phyloP scores from a whole-genome alignment of 2,113 vertebrate genomes.

The Tupaia chinensis region DNA sequence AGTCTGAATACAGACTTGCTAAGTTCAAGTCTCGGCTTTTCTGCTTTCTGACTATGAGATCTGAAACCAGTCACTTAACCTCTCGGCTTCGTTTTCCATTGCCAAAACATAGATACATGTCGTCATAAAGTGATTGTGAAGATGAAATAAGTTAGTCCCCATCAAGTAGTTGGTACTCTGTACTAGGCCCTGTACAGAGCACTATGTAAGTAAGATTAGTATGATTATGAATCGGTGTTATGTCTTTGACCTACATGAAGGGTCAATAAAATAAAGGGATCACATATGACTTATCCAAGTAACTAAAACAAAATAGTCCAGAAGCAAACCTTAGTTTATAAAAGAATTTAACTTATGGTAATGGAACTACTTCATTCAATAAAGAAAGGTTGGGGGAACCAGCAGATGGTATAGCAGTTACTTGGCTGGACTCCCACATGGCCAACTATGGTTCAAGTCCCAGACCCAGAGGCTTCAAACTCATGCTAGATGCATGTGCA shows the following conservation, averaged over 20 bases:
- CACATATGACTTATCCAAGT: background rate
- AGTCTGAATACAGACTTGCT: background rate
- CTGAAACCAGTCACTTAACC: background rate
- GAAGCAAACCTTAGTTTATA: background rate
- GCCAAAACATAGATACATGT: conserved; percentile 28
- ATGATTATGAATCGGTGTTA: background rate
- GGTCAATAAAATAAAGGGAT: conserved; percentile 34
- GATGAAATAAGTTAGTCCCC: background rate
- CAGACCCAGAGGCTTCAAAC: no score
- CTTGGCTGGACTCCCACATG: no score
- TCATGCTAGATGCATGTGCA: no score
- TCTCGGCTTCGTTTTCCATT: conserved; percentile 22
- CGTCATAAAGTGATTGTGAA: background rate
- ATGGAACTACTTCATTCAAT: background rate
- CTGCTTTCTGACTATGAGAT: background rate
- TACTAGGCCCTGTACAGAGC: background rate
- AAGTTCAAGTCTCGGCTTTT: conserved; percentile 10
- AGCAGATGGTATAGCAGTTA: no score
- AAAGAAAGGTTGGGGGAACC: background rate
- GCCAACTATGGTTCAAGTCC: no score
- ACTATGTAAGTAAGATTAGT: background rate
- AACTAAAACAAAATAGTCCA: conserved; percentile 6
- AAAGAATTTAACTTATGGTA: conserved; percentile 15
- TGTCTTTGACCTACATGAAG: conserved; percentile 19
- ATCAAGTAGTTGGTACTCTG: background rate